phyloP scores from a whole-genome alignment of 2,888 invertebrate species.

The Mesodorylaimus sp. region DNA sequence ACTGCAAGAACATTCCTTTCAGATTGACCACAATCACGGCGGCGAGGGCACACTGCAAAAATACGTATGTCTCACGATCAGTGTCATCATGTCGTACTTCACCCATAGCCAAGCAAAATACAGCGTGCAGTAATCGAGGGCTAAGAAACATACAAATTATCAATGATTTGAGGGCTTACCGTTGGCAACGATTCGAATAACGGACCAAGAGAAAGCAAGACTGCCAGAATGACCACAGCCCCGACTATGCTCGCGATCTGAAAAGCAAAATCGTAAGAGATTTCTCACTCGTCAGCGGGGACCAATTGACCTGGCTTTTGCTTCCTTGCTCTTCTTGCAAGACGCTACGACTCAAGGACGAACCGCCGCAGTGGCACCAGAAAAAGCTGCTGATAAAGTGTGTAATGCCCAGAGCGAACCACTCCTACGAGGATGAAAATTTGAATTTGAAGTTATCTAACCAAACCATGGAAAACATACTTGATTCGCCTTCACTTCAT shows the following conservation, averaged over 20 bases:
- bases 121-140: too few species aligned
- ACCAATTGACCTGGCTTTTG: slow-evolving; percentile 13
- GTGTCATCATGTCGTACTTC: too few species aligned
- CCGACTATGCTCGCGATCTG: slow-evolving; percentile 20
- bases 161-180: not conserved
- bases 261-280: too few species aligned
- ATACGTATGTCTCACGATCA: not conserved
- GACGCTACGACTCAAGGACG: slow-evolving; percentile 27
- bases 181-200: not conserved
- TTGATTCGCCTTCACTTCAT: slow-evolving; percentile 31
- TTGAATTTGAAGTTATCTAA: slow-evolving; percentile 3
- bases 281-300: not conserved
- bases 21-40: slow-evolving; percentile 57
- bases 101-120: too few species aligned
- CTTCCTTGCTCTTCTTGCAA: slow-evolving; percentile 28
- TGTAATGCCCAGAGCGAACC: slow-evolving; percentile 33
- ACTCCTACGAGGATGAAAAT: slow-evolving; percentile 24
- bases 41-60: slow-evolving; percentile 50
- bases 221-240: slow-evolving; percentile 19
- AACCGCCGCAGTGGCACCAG: slow-evolving; percentile 33
- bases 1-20: slow-evolving; percentile 54
- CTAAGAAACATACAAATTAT: too few species aligned
- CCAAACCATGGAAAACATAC: slow-evolving; percentile 15
- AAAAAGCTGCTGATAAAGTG: slow-evolving; percentile 32
- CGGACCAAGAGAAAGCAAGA: slow-evolving; percentile 14